These are phyloP conservation scores for Arnoldichthys spilopterus DNA, from an alignment of 2,797 vertebrate species.

Conservation along the genomic window DNA sequence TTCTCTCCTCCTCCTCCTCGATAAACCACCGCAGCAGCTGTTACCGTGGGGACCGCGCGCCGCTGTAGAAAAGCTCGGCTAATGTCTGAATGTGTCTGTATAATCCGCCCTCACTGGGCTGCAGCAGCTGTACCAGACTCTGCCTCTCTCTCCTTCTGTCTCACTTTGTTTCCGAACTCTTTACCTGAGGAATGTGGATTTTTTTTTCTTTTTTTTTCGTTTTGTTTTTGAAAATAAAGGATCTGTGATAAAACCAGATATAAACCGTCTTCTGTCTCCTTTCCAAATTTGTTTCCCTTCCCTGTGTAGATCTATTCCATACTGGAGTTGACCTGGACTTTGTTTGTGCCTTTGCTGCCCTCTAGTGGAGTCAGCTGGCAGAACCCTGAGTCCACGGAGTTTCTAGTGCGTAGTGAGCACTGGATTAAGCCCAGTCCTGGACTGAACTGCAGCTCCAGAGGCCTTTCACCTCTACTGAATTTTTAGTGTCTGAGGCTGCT, in stretches of 20 bases:
- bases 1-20: neutral
- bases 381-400: no score
- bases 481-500: no score
- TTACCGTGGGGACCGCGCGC: slow-evolving; percentile 66
- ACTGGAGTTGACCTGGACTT: no score
- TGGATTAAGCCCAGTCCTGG: no score
- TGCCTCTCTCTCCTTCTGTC: slow-evolving; percentile 65
- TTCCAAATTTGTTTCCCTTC: no score
- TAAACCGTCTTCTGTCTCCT: no score
- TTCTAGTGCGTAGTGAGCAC: no score
- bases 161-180: slow-evolving; percentile 59
- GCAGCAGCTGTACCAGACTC: slow-evolving; percentile 74
- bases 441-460: no score
- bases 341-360: neutral
- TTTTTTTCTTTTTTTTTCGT: slow-evolving; percentile 61
- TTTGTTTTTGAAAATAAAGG: slow-evolving; percentile 79
- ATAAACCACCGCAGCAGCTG: slow-evolving; percentile 27
- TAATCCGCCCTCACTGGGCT: slow-evolving; percentile 68
- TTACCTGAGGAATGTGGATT: slow-evolving; percentile 75
- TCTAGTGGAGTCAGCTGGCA: neutral
- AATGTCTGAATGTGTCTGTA: slow-evolving; percentile 74
- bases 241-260: slow-evolving; percentile 77
- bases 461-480: no score
- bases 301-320: no score
- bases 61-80: slow-evolving; percentile 79